These are phyloP conservation scores for Cephus spinipes DNA, from an alignment of 2,888 invertebrate genomes.

Conservation along the genomic window DNA sequence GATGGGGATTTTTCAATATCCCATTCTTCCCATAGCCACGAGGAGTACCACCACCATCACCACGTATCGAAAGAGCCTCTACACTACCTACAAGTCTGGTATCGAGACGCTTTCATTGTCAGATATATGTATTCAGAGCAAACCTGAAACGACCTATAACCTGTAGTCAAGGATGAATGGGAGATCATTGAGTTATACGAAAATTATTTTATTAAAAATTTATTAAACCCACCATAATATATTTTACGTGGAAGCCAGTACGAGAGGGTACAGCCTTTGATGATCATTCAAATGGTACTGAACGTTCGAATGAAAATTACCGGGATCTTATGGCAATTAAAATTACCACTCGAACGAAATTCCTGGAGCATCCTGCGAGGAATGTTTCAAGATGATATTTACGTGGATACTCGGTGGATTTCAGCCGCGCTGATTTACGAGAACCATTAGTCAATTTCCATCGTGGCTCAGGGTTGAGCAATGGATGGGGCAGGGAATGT, in stretches of 20 bases:
- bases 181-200: not conserved
- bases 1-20: slow-evolving; percentile 53
- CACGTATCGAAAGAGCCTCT: not conserved
- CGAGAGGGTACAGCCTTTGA: not conserved
- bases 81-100: not conserved
- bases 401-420: not conserved
- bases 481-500: not conserved
- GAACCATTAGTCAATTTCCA: not conserved
- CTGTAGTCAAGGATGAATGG: not conserved
- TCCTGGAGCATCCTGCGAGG: not conserved
- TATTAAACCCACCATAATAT: not conserved
- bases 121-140: not conserved
- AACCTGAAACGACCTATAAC: not conserved
- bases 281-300: not conserved
- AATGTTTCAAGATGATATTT: not conserved
- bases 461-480: not conserved
- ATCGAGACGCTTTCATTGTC: slow-evolving; percentile 11
- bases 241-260: not conserved
- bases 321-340: not conserved
- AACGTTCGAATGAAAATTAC: not conserved
- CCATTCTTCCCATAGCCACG: slow-evolving; percentile 42
- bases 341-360: not conserved
- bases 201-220: not conserved
- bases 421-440: not conserved
- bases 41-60: not conserved